Evolutionary conservation across 37 sponge, comb jelly and placozoan genomes (phyloP).

Genomic region (Geodia barretti): DNA sequence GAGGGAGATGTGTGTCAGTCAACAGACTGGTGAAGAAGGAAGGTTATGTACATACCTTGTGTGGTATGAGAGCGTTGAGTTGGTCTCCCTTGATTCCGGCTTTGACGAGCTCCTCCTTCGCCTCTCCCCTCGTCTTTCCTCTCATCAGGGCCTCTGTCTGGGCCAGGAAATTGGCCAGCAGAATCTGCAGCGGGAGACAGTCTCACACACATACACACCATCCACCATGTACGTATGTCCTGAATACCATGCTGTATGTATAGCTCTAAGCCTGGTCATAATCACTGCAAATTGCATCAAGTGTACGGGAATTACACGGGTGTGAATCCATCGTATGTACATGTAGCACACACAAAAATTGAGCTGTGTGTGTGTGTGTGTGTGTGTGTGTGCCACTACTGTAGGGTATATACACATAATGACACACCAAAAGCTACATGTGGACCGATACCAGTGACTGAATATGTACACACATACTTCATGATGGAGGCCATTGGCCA

Average conservation of each 20-base stretch:
- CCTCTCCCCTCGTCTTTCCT: conserved; percentile 93
- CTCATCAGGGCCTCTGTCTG: conserved; percentile 98
- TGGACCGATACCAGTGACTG: too few species aligned
- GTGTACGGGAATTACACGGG: too few species aligned
- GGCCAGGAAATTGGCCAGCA: conserved; percentile 96
- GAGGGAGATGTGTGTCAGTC: neutral
- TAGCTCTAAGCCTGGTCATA: too few species aligned
- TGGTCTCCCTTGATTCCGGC: conserved; percentile 64
- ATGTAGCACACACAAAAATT: too few species aligned
- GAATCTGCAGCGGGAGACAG: conserved; percentile 58
- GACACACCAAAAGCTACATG: too few species aligned
- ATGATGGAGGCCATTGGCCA: conserved; percentile 88
- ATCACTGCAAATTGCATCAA: too few species aligned
- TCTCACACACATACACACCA: neutral
- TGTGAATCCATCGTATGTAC: too few species aligned
- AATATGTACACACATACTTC: conserved; percentile 86
- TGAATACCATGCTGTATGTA: neutral
- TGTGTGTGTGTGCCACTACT: too few species aligned
- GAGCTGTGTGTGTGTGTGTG: too few species aligned
- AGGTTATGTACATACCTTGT: conserved; percentile 68
- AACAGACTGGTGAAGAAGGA: neutral
- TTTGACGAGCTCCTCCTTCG: conserved; percentile 73
- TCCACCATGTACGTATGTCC: neutral
- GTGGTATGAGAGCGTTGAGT: conserved; percentile 78
- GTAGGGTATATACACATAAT: too few species aligned